phyloP scores from a whole-genome alignment of 2,113 vertebrate genomes.

The Neolamprologus devosi region DNA sequence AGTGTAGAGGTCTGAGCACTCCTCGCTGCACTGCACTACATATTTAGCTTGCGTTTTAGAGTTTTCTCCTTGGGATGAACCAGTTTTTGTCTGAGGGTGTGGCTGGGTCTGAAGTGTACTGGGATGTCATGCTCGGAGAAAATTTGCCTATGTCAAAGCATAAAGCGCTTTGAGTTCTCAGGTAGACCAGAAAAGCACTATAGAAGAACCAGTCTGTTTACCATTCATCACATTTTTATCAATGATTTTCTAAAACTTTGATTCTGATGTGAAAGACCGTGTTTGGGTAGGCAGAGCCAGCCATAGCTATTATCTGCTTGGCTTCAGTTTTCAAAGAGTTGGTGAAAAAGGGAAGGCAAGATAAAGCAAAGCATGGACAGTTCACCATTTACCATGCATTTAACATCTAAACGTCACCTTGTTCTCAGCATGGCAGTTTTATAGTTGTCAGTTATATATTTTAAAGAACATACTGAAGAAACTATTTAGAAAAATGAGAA shows the following conservation, averaged over 20 bases:
- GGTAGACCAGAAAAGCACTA: not conserved
- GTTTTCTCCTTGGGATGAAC: not conserved
- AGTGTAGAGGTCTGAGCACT: not conserved
- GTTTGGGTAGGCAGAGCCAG: not conserved
- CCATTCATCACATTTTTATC: not conserved
- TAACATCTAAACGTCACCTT: not conserved
- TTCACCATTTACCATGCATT: not conserved
- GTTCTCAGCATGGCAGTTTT: not conserved
- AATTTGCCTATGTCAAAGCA: not conserved
- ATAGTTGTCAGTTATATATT: not conserved
- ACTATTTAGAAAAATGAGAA: fast-evolving
- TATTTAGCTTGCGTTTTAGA: not conserved
- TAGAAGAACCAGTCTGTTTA: not conserved
- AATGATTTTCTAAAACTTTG: not conserved
- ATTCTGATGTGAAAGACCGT: not conserved
- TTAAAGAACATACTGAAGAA: not conserved
- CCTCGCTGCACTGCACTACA: not conserved
- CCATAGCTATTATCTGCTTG: not conserved
- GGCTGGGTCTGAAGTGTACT: not conserved
- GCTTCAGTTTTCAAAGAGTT: not conserved
- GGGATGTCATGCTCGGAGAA: not conserved
- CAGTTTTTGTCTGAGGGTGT: not conserved
- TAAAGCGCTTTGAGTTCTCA: not conserved
- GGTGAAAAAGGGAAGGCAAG: not conserved
- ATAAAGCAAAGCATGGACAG: not conserved